These are phyloP conservation scores for Scortum barcoo DNA, from an alignment of 2,113 vertebrate genomes.

Conservation along the genomic window DNA sequence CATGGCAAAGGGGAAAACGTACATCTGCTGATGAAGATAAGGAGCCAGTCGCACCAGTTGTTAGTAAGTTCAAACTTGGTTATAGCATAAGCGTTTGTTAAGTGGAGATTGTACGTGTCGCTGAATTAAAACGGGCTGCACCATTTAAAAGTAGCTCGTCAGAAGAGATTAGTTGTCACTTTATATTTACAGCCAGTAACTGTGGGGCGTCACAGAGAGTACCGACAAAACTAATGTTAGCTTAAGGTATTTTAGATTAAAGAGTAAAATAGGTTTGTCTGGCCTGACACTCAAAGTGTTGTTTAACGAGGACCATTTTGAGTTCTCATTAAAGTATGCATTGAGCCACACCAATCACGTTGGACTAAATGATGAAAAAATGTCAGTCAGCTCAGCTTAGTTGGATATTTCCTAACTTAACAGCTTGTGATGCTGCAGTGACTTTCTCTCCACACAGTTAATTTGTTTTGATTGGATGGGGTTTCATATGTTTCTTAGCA, in stretches of 20 bases:
- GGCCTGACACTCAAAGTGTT: neutral
- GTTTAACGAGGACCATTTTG: too few species aligned
- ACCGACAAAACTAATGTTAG: neutral
- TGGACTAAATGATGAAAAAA: too few species aligned
- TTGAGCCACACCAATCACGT: too few species aligned
- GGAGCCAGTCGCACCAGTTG: neutral
- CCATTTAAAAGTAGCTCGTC: neutral
- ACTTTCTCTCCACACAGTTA: neutral
- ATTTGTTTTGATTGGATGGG: neutral
- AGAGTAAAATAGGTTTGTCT: neutral
- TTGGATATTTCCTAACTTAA: too few species aligned
- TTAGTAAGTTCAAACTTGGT: neutral
- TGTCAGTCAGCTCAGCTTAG: too few species aligned
- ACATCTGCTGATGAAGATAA: conserved; percentile 2
- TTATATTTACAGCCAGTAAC: neutral
- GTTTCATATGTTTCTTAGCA: neutral
- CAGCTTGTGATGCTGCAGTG: neutral
- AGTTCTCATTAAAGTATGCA: neutral
- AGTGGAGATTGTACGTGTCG: neutral
- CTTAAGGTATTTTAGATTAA: conserved; percentile 12
- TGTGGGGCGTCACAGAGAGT: neutral
- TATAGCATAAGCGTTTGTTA: neutral
- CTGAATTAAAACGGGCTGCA: neutral
- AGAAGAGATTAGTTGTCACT: neutral
- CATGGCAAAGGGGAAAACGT: conserved; percentile 1